These are phyloP conservation scores for Apis cerana DNA, from an alignment of 1,140 invertebrate species.

Conservation along the genomic window DNA sequence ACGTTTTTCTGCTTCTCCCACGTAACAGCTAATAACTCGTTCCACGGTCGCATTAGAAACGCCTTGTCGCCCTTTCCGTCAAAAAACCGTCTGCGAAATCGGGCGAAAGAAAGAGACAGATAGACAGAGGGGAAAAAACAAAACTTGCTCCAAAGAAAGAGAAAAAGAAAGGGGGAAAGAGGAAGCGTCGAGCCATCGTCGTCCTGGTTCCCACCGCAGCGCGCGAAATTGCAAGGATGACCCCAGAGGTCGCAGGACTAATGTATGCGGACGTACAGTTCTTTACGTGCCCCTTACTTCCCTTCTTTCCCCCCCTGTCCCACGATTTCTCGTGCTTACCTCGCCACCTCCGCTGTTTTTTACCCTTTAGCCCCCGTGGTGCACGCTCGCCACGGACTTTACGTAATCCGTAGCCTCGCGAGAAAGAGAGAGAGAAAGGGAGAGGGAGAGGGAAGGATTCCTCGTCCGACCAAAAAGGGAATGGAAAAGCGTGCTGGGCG, in stretches of 20 bases:
- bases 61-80: slow-evolving; percentile 23
- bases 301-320: slow-evolving; percentile 33
- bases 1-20: slow-evolving; percentile 46
- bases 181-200: slow-evolving; percentile 22
- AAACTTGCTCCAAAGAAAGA: not conserved
- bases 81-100: slow-evolving; percentile 26
- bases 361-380: slow-evolving; percentile 28
- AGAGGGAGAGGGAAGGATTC: not conserved
- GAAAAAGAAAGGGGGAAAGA: not conserved
- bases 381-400: slow-evolving; percentile 40
- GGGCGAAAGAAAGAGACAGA: not conserved
- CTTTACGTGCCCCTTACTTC: slow-evolving; percentile 58
- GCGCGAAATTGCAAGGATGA: slow-evolving; percentile 67
- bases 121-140: not conserved
- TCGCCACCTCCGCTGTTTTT: slow-evolving; percentile 19
- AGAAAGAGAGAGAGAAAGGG: not conserved
- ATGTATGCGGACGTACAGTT: slow-evolving; percentile 69
- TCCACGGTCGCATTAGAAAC: slow-evolving; percentile 41
- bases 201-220: slow-evolving; percentile 62
- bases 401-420: slow-evolving; percentile 49
- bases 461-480: slow-evolving; percentile 12
- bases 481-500: not conserved
- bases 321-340: slow-evolving; percentile 44
- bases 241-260: slow-evolving; percentile 67
- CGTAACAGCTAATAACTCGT: slow-evolving; percentile 54